These are phyloP conservation scores for Pocota personata DNA, from an alignment of 2,888 invertebrate species.

Conservation along the genomic window DNA sequence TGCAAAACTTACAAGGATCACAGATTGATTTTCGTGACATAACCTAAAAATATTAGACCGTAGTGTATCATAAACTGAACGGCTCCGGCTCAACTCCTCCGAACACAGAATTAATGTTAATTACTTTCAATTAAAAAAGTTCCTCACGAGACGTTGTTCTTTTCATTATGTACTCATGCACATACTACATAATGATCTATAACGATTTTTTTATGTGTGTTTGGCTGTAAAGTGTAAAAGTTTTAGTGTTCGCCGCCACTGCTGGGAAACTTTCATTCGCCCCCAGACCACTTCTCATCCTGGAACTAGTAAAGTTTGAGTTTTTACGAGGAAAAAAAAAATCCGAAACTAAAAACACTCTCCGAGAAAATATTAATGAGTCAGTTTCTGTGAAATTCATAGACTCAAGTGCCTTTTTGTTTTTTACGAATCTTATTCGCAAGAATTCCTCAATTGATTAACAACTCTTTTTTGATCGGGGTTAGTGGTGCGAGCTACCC, in stretches of 20 bases:
- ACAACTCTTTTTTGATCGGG: neutral
- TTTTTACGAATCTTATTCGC: neutral
- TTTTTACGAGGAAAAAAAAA: neutral
- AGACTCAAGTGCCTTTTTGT: conserved; percentile 28
- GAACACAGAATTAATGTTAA: conserved; percentile 62
- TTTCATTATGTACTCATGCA: conserved; percentile 23
- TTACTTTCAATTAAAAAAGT: conserved; percentile 70
- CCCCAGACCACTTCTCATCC: neutral
- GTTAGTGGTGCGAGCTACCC: neutral
- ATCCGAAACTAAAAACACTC: neutral
- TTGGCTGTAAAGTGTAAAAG: conserved; percentile 70
- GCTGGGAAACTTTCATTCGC: conserved; percentile 39
- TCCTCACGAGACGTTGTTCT: conserved; percentile 60
- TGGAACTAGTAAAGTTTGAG: conserved; percentile 38
- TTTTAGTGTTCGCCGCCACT: conserved; percentile 52
- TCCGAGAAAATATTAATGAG: conserved; percentile 64
- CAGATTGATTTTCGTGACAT: conserved; percentile 32
- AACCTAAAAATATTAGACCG: conserved; percentile 16
- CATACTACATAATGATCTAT: conserved; percentile 41
- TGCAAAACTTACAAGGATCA: conserved; percentile 30
- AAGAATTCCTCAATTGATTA: conserved; percentile 47
- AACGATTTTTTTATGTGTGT: conserved; percentile 40
- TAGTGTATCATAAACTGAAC: conserved; percentile 43
- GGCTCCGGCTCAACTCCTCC: neutral
- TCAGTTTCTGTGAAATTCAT: conserved; percentile 62